Evolutionary conservation across 1,140 invertebrate genomes (phyloP).

Genomic region (Penaeus chinensis): DNA sequence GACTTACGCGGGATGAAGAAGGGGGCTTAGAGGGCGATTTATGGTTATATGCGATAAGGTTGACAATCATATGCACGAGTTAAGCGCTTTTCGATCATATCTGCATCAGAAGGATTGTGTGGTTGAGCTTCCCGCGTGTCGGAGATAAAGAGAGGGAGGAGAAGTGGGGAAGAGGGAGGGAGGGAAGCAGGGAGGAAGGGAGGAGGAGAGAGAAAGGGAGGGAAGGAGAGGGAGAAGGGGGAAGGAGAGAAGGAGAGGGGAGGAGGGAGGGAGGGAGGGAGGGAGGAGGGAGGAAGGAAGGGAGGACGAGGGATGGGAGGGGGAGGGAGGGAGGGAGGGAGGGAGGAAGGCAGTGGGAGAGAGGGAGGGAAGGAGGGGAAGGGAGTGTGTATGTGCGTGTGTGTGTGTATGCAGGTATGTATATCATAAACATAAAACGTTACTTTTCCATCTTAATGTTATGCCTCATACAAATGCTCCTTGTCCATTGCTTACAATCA

Average conservation of each 20-base stretch:
- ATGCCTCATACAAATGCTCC: too few species aligned
- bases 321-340: background rate
- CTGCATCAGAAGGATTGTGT: too few species aligned
- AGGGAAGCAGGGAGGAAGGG: background rate
- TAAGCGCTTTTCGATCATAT: too few species aligned
- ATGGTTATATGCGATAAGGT: too few species aligned
- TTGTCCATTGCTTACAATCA: too few species aligned
- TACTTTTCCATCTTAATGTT: too few species aligned
- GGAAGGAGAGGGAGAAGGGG: background rate
- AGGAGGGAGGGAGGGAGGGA: slow-evolving; percentile 2
- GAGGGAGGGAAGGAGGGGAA: background rate
- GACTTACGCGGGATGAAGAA: background rate
- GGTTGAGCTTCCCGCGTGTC: too few species aligned
- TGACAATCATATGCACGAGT: too few species aligned
- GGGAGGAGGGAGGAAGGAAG: background rate
- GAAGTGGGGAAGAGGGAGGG: background rate
- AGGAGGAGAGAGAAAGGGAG: background rate
- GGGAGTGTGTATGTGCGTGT: background rate
- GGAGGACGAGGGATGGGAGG: background rate
- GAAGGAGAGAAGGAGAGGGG: background rate
- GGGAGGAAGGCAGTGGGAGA: background rate
- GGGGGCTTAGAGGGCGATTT: too few species aligned
- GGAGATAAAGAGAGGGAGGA: too few species aligned
- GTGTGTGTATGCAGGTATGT: slow-evolving; percentile 15
- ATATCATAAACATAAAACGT: background rate